These are phyloP conservation scores for Collichthys lucidus DNA, from an alignment of 2,113 vertebrate species.

Conservation along the genomic window DNA sequence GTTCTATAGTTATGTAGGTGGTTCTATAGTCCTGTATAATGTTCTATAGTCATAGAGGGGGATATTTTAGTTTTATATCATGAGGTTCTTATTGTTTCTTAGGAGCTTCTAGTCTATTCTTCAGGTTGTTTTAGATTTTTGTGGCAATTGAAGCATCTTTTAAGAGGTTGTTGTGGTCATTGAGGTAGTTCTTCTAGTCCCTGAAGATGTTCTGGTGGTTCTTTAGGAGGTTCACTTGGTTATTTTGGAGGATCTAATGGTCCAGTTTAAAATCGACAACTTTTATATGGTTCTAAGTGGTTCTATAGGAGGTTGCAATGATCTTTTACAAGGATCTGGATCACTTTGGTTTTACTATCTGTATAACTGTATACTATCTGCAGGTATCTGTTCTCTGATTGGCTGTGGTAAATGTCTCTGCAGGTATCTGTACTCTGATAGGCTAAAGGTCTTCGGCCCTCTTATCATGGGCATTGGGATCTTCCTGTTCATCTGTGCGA, in stretches of 20 bases:
- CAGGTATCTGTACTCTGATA: conserved; percentile 93
- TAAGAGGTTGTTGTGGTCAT: not conserved
- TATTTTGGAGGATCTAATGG: not conserved
- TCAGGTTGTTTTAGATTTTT: no score
- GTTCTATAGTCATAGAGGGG: not conserved
- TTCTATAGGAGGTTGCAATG: not conserved
- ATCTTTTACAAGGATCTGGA: not conserved
- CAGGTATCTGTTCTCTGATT: conserved; percentile 10
- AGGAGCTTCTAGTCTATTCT: no score
- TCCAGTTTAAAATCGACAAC: not conserved
- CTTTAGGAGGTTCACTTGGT: not conserved
- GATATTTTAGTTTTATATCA: not conserved
- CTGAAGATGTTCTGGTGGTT: not conserved
- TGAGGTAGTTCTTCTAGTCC: not conserved
- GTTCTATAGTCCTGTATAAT: not conserved
- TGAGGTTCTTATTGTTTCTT: not conserved
- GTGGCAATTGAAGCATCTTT: no score
- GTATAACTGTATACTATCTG: no score
- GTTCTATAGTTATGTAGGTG: not conserved
- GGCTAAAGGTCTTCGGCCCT: conserved; percentile 94
- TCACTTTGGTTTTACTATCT: not conserved
- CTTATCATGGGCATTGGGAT: conserved; percentile 97
- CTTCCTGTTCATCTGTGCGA: conserved; percentile 98
- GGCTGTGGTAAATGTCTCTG: not conserved
- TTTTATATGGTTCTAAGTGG: no score